These are phyloP conservation scores for Brachyistius frenatus DNA, from an alignment of 2,113 vertebrate species.

Conservation along the genomic window DNA sequence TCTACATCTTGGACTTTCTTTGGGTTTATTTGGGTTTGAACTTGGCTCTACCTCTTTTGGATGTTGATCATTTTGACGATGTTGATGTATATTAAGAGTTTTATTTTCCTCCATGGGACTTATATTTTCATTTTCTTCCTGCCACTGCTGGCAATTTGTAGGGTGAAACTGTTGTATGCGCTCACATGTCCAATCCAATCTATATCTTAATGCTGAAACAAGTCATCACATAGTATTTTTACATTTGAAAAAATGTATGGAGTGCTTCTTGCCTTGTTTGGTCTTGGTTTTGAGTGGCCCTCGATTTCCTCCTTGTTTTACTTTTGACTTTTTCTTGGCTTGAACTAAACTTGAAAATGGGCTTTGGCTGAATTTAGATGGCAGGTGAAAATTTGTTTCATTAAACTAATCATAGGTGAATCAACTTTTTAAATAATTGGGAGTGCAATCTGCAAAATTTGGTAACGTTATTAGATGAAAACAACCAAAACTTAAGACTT, in stretches of 20 bases:
- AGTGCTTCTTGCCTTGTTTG: slow-evolving; percentile 7
- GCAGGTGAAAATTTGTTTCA: too few relatives aligned
- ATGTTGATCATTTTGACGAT: not conserved
- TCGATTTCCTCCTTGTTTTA: not conserved
- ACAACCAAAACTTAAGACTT: too few relatives aligned
- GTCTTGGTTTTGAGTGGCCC: not conserved
- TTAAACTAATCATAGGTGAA: too few relatives aligned
- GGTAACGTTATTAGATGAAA: too few relatives aligned
- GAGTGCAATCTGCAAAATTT: too few relatives aligned
- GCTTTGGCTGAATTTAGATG: too few relatives aligned
- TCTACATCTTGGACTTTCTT: slow-evolving; percentile 14
- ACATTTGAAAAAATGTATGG: not conserved
- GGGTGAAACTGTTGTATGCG: not conserved
- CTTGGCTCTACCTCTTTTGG: not conserved
- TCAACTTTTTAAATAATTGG: too few relatives aligned
- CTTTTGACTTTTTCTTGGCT: not conserved
- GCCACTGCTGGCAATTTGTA: not conserved
- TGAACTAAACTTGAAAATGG: not conserved
- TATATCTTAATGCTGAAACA: not conserved
- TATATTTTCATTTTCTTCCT: not conserved
- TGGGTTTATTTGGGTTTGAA: too few relatives aligned
- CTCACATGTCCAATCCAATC: not conserved
- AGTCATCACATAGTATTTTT: not conserved
- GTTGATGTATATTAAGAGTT: not conserved
- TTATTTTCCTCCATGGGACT: not conserved